Conservation (phyloP, 2,888 invertebrate species). For the Muschampia plurimacula region DNA sequence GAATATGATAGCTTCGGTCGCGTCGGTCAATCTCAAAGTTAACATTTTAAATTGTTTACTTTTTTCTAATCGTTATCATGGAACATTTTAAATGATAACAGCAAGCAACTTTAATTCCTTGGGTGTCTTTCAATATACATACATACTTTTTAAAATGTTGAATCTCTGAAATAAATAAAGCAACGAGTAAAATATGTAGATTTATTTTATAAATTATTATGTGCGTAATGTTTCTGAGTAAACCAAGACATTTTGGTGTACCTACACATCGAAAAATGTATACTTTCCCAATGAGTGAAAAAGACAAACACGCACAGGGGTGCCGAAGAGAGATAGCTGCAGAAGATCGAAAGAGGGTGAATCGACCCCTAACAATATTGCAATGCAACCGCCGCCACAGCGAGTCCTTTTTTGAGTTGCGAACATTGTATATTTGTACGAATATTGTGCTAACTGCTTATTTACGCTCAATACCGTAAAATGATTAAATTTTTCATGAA, state of each 20-base stretch:
- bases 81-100: constrained; percentile 30
- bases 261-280: constrained; percentile 10
- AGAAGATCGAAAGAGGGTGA: constrained; percentile 74
- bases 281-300: constrained; percentile 53
- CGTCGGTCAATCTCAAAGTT: constrained; percentile 45
- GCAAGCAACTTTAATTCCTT: constrained; percentile 1
- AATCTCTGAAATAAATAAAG: neutral
- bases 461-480: constrained; percentile 9
- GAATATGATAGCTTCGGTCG: constrained; percentile 45
- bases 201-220: neutral
- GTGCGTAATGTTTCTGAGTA: constrained; percentile 3
- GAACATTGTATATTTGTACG: constrained; percentile 42
- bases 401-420: constrained; percentile 55
- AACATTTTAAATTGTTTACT: constrained; percentile 47
- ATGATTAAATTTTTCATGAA: neutral
- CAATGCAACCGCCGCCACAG: constrained; percentile 58
- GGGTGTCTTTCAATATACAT: neutral
- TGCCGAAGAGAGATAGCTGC: constrained; percentile 70
- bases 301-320: constrained; percentile 66
- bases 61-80: constrained; percentile 46
- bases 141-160: neutral
- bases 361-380: constrained; percentile 78
- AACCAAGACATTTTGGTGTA: too few species aligned
- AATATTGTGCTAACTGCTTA: too few species aligned
- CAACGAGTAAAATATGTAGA: neutral